These are phyloP conservation scores for Apostichopus japonicus DNA, from an alignment of 35 echinoderm and acorn worm species.

Conservation along the genomic window DNA sequence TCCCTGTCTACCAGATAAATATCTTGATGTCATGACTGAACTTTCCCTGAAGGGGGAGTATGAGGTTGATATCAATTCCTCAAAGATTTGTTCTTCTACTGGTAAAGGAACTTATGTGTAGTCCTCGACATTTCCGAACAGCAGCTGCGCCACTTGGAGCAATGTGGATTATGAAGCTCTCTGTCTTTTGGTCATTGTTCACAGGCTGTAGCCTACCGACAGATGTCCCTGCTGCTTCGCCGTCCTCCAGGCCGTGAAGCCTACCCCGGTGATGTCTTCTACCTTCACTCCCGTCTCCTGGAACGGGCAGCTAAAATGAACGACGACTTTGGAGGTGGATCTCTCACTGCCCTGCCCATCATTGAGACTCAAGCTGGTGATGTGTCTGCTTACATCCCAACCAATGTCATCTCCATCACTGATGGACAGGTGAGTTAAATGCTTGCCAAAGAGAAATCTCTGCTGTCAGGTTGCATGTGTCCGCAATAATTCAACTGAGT, in stretches of 20 bases:
- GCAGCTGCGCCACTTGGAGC: no score
- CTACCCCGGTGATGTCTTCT: constrained; percentile 99
- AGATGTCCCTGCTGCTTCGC: constrained; percentile 96
- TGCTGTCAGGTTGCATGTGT: no score
- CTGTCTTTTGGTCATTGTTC: not conserved
- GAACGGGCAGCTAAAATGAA: constrained; percentile 99
- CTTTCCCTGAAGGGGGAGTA: no score
- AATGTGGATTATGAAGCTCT: no score
- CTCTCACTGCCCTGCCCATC: constrained; percentile 93
- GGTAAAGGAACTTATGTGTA: not conserved
- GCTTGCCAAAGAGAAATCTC: no score
- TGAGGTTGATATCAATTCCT: no score
- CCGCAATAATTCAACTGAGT: no score
- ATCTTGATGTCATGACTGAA: no score
- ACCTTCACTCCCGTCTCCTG: constrained; percentile 97
- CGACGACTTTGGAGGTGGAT: constrained; percentile 94
- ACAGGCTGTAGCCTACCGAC: constrained; percentile 99
- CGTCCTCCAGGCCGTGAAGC: constrained; percentile 99
- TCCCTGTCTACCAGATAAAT: no score
- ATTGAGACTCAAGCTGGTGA: constrained; percentile 99
- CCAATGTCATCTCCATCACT: constrained; percentile 99
- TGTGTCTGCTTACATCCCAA: constrained; percentile 99
- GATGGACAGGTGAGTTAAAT: constrained; percentile 87
- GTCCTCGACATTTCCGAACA: not conserved
- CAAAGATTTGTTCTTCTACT: no score